A percentile compares a stretch with the other conserved stretches of the same genome.
Evolutionary conservation across 2,113 vertebrate genomes (phyloP).

Genomic region (Cheilinus undulatus): DNA sequence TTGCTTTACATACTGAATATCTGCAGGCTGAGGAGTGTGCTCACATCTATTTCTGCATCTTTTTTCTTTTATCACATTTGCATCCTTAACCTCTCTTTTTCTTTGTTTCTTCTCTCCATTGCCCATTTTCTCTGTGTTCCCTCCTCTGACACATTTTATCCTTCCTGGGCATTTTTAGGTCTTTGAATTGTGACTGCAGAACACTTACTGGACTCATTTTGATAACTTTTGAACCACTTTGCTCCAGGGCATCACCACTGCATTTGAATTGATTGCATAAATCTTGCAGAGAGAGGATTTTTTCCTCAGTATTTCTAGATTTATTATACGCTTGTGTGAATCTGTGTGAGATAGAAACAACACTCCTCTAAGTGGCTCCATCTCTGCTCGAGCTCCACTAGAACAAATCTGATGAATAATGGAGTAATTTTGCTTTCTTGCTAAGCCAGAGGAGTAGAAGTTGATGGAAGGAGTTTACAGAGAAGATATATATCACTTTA

Average conservation of each 20-base stretch:
- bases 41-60: constrained; percentile 1
- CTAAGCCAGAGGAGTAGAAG: constrained; percentile 20
- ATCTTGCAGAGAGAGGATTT: constrained; percentile 31
- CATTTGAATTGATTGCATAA: constrained; percentile 61
- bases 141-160: neutral
- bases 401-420: constrained; percentile 70
- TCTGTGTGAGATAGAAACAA: constrained; percentile 18
- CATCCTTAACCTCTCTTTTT: neutral
- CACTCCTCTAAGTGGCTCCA: constrained; percentile 9
- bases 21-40: constrained; percentile 4
- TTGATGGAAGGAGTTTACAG: constrained; percentile 53
- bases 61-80: too few species aligned
- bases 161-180: neutral
- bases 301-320: constrained; percentile 44
- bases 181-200: constrained; percentile 36
- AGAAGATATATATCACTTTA: constrained; percentile 63
- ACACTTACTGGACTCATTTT: constrained; percentile 48
- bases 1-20: neutral
- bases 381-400: constrained; percentile 16
- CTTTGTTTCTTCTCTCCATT: neutral
- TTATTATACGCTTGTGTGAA: constrained; percentile 13
- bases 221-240: constrained; percentile 49
- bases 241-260: constrained; percentile 42
- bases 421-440: constrained; percentile 50
- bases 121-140: neutral